Percentiles rank a stretch among this genome's conserved stretches.
Evolutionary conservation across 2,113 vertebrate genomes (phyloP).

Genomic region (Zeus faber): DNA sequence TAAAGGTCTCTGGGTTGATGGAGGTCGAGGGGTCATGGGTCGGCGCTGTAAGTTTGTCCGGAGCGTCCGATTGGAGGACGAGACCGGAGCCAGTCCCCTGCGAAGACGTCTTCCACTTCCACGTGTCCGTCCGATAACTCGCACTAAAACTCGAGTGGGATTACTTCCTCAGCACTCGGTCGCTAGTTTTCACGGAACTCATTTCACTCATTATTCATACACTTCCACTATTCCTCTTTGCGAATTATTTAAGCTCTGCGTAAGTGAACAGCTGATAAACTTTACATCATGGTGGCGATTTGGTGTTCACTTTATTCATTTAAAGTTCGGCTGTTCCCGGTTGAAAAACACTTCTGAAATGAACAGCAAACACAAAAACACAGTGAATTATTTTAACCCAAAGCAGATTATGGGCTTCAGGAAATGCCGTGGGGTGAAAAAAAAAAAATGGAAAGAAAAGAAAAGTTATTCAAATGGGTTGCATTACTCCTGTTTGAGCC

Average conservation of each 20-base stretch:
- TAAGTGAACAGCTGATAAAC: too few relatives aligned
- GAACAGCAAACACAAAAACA: background rate
- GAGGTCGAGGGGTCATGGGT: slow-evolving; percentile 51
- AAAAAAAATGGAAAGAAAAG: background rate
- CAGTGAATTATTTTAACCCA: slow-evolving; percentile 24
- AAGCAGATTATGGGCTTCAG: slow-evolving; percentile 61
- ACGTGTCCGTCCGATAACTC: too few relatives aligned
- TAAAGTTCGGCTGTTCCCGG: background rate
- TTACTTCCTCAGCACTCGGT: too few relatives aligned
- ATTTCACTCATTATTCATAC: too few relatives aligned
- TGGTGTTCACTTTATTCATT: slow-evolving; percentile 4
- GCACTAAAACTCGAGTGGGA: too few relatives aligned
- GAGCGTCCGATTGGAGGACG: slow-evolving; percentile 42
- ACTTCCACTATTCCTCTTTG: too few relatives aligned
- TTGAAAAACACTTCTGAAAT: slow-evolving; percentile 12
- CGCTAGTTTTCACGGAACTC: too few relatives aligned
- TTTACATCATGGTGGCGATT: too few relatives aligned
- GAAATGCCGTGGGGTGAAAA: slow-evolving; percentile 45
- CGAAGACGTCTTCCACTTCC: too few relatives aligned
- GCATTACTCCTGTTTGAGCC: slow-evolving; percentile 20
- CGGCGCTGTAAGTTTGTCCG: slow-evolving; percentile 51
- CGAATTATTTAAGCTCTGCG: too few relatives aligned
- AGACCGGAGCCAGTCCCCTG: slow-evolving; percentile 51
- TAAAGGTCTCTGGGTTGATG: slow-evolving; percentile 45
- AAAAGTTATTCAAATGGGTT: slow-evolving; percentile 32